Evolutionary conservation across 2,888 invertebrate species (phyloP), one percentile per base, ranked within the genome.

Genomic region (Lasioglossum villosulum): DNA sequence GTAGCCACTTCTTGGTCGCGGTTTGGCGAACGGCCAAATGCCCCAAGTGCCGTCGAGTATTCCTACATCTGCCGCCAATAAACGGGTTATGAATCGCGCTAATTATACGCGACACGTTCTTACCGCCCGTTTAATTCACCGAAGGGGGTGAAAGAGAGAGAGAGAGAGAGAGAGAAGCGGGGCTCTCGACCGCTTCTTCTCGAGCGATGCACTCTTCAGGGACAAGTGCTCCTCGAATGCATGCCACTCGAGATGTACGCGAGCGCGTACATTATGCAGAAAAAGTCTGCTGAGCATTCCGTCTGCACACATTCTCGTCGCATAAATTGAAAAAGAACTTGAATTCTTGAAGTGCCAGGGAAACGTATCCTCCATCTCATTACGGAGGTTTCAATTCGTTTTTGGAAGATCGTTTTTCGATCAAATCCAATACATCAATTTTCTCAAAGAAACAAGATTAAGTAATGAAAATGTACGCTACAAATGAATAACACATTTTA

Each of bases 41-140:
- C 63, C 73, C 30, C 79, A n/a, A 39, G 63, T 85, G 75, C 84
- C 84, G 72, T 72, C 80, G 75, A 77, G 80, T 84, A 76, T 82
- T 81, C 85, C 86, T 91, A 82, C 82, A 90, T 86, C 81, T 83
- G 84, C 80, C 70, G 23, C 82, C 86, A 83, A 88, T 88, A 87
- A 90, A 83, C 80, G 78, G 71, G 72, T 73, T 86, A 77, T 83
- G 80, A 88, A 86, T 89, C 80, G 74, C 78, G 80, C 70, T 81
- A 80, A 87, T 87, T 87, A 76, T 79, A 81, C 73, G 80, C 48
- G 83, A 81, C 83, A 71, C 39, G 59, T 79, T 86, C 73, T 48
- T 39, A 45, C 72, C 75, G 77, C 45, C 27, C 42, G 52, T 80
- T 74, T 70, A 70, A 75, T 79, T 79, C 72, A 27, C 70, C 34